Evolutionary conservation across 2,113 vertebrate species (phyloP), one percentile per base, ranked within the genome.

Genomic region (Hippocampus guttulatus): DNA sequence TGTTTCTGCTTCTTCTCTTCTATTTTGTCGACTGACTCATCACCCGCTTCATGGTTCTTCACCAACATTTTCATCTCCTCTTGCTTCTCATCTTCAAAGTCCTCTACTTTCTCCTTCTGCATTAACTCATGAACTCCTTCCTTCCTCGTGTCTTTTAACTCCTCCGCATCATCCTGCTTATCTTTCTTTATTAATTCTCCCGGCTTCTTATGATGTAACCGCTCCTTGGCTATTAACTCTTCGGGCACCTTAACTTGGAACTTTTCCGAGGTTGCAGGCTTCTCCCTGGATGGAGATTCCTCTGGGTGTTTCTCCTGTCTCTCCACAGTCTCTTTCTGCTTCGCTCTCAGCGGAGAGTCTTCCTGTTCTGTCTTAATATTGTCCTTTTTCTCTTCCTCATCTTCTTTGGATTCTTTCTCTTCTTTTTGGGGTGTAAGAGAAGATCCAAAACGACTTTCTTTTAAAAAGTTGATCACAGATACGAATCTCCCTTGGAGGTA

Each of bases 391-490:
- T 52, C 66, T 54, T 55, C 49, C 2, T 40, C 20, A 9, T 15
- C 2, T 68, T 54, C 41, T 21, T 52, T 67, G 6, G 25, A 52
- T 69, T 45, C 55, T 43, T 76, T 23, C 12, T 27, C 43, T 45
- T 78, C 66, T 38, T 11, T 49, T 41, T 76, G 60, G n/a, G 27
- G 49, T 0, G 14, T 14, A 27, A 18, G 10, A 6, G 2, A 52
- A 67, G 64, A 55, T 14, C 71, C 62, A 3, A 54, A 43, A 8
- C 38, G 2, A 8, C 3, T 61, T 71, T 70, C 64, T 57, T 68
- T 75, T 3, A 76, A 61, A 57, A 21, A 6, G 3, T 71, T n/a
- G 52, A 64, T 63, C 30, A 64, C 60, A n/a, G 20, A 73, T 14
- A 3, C 1, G 3, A 7, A 23, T 10, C 41, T 66, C 8, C 71